These are phyloP conservation scores for Andrena minutula DNA, from an alignment of 2,888 invertebrate genomes.

Conservation along the genomic window DNA sequence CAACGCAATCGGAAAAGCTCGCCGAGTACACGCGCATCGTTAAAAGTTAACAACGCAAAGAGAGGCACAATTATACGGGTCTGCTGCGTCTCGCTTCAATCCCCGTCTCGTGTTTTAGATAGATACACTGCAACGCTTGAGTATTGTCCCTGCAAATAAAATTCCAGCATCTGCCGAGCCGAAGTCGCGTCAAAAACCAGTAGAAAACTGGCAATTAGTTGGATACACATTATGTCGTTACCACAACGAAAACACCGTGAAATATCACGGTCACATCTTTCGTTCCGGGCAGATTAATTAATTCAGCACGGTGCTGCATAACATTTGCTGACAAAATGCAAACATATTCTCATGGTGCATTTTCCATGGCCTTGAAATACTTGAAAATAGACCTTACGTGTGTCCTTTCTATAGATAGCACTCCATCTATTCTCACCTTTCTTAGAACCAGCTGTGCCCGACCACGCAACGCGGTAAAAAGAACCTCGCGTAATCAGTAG, in stretches of 20 bases:
- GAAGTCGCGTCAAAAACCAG: background rate
- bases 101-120: conserved; percentile 64
- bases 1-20: background rate
- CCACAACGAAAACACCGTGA: background rate
- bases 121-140: conserved; percentile 56
- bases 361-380: conserved; percentile 25
- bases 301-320: background rate
- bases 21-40: conserved; percentile 34
- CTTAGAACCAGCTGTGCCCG: background rate
- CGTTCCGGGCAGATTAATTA: background rate
- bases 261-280: background rate
- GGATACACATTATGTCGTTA: background rate
- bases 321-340: background rate
- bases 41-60: conserved; percentile 60
- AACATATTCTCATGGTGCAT: conserved; percentile 6
- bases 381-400: too few relatives aligned
- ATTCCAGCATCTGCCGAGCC: conserved; percentile 33
- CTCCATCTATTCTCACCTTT: too few relatives aligned
- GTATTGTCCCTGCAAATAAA: conserved; percentile 46
- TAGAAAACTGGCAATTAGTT: conserved; percentile 1
- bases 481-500: background rate
- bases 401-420: too few relatives aligned
- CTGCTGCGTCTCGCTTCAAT: conserved; percentile 44
- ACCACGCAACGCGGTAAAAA: background rate
- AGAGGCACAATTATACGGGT: conserved; percentile 32